A percentile compares a stretch with the other conserved stretches of the same genome.
These are phyloP conservation scores for Eciton burchellii DNA, from an alignment of 1,140 invertebrate species.

Conservation along the genomic window DNA sequence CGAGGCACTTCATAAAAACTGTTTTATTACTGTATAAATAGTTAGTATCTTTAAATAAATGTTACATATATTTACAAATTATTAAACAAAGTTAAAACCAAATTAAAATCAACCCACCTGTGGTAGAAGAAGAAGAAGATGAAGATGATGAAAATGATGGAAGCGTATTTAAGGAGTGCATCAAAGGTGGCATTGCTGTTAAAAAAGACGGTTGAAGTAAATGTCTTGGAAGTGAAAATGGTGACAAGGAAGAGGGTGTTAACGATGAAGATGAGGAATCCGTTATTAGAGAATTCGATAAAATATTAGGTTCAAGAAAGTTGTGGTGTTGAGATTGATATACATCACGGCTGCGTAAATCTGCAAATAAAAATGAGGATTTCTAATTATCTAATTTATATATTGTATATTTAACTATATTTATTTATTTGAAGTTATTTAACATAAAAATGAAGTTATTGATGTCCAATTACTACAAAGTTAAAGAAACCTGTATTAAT, in stretches of 20 bases:
- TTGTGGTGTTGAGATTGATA: conserved; percentile 62
- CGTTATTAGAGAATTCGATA: conserved; percentile 48
- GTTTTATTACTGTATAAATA: background rate
- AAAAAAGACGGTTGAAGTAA: conserved; percentile 70
- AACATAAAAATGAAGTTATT: background rate
- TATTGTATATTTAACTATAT: background rate
- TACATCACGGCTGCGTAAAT: conserved; percentile 71
- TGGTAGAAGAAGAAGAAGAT: too few species aligned
- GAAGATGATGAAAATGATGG: conserved; percentile 67
- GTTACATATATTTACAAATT: background rate
- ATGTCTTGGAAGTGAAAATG: conserved; percentile 69
- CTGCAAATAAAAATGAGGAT: conserved; percentile 47
- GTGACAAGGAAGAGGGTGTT: conserved; percentile 59
- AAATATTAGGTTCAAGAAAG: conserved; percentile 60
- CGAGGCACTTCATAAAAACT: conserved; percentile 86
- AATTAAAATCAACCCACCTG: conserved; percentile 37
- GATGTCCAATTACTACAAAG: fast-evolving
- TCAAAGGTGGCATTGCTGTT: conserved; percentile 65
- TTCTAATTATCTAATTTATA: background rate
- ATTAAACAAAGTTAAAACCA: background rate
- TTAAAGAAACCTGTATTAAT: background rate
- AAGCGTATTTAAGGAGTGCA: conserved; percentile 70
- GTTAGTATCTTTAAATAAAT: background rate
- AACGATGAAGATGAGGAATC: conserved; percentile 65
- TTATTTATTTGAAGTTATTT: background rate